Percentiles rank a stretch among this genome's conserved stretches.
Evolutionary conservation across 1,140 invertebrate genomes (phyloP).

Genomic region (Proctacanthus coquilletti): DNA sequence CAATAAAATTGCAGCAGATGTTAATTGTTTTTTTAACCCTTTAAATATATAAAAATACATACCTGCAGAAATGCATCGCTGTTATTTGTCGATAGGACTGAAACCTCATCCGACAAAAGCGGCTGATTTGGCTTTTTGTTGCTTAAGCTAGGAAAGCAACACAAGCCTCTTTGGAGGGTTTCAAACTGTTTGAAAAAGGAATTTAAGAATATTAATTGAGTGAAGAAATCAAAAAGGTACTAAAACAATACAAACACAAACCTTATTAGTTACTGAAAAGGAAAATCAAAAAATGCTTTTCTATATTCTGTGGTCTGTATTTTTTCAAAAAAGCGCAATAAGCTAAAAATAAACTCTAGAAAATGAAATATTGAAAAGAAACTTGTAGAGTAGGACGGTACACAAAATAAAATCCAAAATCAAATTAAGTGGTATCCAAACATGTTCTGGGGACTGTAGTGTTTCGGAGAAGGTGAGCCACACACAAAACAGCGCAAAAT

Average conservation of each 20-base stretch:
- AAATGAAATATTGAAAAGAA: neutral
- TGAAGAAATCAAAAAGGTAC: neutral
- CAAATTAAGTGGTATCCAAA: too few species aligned
- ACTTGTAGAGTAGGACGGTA: too few species aligned
- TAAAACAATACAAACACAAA: slow-evolving; percentile 1
- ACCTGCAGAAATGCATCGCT: slow-evolving; percentile 8
- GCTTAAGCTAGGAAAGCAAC: slow-evolving; percentile 7
- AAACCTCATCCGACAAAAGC: slow-evolving; percentile 6
- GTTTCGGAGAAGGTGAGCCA: too few species aligned
- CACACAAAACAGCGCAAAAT: too few species aligned
- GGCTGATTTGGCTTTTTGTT: slow-evolving; percentile 6
- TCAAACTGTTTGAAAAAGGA: neutral
- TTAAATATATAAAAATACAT: too few species aligned
- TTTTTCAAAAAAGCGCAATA: too few species aligned
- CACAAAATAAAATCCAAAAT: too few species aligned
- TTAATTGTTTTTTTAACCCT: too few species aligned
- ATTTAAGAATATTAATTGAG: neutral
- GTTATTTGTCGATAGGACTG: slow-evolving; percentile 7
- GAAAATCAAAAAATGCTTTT: neutral
- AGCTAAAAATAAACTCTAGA: neutral
- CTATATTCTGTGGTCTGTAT: too few species aligned
- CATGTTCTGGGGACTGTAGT: too few species aligned
- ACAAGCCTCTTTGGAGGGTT: slow-evolving; percentile 3
- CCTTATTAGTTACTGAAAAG: neutral
- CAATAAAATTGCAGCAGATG: too few species aligned